Base-by-base conservation (phyloP, 2,113 vertebrate genomes). In the Fregetta grallaria region DNA sequence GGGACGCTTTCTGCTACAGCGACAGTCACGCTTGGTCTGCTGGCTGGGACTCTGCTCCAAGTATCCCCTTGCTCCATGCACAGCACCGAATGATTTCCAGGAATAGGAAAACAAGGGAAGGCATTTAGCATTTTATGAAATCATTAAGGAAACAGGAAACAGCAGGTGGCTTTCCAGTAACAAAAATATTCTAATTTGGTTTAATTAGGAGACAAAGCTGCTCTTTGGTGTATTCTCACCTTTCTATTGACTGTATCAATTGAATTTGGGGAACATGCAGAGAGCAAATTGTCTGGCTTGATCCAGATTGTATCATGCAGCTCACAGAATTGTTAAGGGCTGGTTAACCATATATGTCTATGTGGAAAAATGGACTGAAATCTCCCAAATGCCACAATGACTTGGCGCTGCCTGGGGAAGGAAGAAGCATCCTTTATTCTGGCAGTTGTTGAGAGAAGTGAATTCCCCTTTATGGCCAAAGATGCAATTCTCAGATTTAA, bases 291-390 rank as follows among this genome's bases (percentile, higher is more conserved):
- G 19, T 34, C 72, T 62, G 85, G 30, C 40, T 67, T 22, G 30
- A 36, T 70, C 42, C 55, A 62, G 71, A 36, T 15, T 7, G 23
- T 11, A n/a, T 19, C 49, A 6, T 1, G 56, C 58, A 72, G 70
- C 66, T 78, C 61, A 3, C 8, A 8, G 71, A 63, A 23, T 7
- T 30, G 21, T 45, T 12, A 45, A 40, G 49, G 70, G 26, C 22
- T 68, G 42, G 8, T 45, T 38, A 85, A 15, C 2, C 1, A 0
- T 7, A 5, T 34, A 49, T 2, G 3, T 12, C 36, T n/a, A 2
- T 4, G 25, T 42, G 40, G 85, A 0, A 83, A 90, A 66, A 76
- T 4, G 30, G 53, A 30, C 53, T 58, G 13, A 61, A 68, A 68
- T 55, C 21, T 86, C 49, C 14, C 16, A 45, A 84, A 47, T 15